These are phyloP conservation scores for Drosophila quadrilineata DNA, from an alignment of 1,140 invertebrate genomes.

Conservation along the genomic window DNA sequence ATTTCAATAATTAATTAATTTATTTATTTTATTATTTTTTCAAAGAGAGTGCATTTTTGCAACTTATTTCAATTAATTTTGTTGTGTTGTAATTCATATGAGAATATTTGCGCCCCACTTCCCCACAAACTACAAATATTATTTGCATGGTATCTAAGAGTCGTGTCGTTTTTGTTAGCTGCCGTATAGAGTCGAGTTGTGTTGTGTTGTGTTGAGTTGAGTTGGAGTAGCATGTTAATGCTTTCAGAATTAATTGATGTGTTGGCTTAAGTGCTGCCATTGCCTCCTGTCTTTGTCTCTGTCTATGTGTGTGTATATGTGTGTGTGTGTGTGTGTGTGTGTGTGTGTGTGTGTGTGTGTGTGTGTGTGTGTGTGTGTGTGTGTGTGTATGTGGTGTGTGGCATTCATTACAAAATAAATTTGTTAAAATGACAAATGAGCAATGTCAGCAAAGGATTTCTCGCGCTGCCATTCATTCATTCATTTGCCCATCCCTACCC, in stretches of 20 bases:
- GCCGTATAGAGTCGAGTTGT: constrained; percentile 6
- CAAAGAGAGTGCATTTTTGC: too few species aligned
- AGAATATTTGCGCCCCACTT: too few species aligned
- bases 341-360: constrained; percentile 21
- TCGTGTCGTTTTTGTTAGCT: neutral
- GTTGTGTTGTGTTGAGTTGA: neutral
- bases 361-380: constrained; percentile 20
- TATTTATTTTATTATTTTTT: too few species aligned
- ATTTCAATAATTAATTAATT: too few species aligned
- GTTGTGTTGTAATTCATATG: too few species aligned
- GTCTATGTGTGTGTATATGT: constrained; percentile 14
- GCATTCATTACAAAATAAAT: constrained; percentile 80
- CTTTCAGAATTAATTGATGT: constrained; percentile 78
- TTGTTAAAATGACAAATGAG: constrained; percentile 79
- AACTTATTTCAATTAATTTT: too few species aligned
- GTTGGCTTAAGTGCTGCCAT: constrained; percentile 68
- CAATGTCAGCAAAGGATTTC: constrained; percentile 77
- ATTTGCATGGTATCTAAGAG: neutral
- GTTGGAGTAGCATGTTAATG: constrained; percentile 60
- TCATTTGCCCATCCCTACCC: neutral
- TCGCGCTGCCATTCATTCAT: constrained; percentile 10
- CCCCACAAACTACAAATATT: neutral
- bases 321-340: constrained; percentile 23
- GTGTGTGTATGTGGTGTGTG: constrained; percentile 21
- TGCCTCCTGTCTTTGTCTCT: too few species aligned